Evolutionary conservation across 1,140 invertebrate genomes (phyloP), one percentile per base, ranked within the genome.

Genomic region (Drosophila azteca): DNA sequence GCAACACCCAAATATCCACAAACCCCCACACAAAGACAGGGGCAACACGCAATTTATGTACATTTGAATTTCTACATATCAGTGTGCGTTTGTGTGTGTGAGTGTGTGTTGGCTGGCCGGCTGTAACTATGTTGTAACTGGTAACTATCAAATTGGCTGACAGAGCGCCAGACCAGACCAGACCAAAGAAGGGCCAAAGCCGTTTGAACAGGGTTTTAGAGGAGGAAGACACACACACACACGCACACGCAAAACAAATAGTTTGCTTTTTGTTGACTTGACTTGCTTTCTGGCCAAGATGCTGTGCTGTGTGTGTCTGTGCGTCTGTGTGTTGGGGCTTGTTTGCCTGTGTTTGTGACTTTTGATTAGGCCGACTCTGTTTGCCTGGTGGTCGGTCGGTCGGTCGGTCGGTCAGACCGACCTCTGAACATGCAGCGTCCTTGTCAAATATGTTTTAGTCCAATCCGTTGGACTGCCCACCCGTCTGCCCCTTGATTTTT

Each of bases 91-190:
- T 67, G 39, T 54, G 48, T 63, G 58, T 58, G 31, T 68, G 41
- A 17, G 31, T 13, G 9, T 50, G 51, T 55, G 41, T 51, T n/a
- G 59, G 44, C 39, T 11, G 11, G 11, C 13, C 35, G 11, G 48
- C 46, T 78, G 81, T 74, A 81, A 84, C 82, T 87, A 85, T 81
- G 77, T 87, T 85, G 82, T 87, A 81, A 77, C 67, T 77, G 77
- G 62, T 74, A 85, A 87, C 82, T 85, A 82, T 85, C 81, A 85
- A 85, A 85, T 87, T 81, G 81, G 73, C 82, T 78, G 74, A 81
- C 83, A 82, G 65, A 77, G 57, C 70, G 67, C 57, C 69, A 77
- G 48, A 70, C 57, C 69, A 77, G 48, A 11, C 11, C 35, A 13
- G 35, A 39, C 35, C 35, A 39, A 54, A 63, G 62, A 31, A 31